Evolutionary conservation across 1,140 invertebrate genomes (phyloP).

Genomic region (Pogonomyrmex californicus): DNA sequence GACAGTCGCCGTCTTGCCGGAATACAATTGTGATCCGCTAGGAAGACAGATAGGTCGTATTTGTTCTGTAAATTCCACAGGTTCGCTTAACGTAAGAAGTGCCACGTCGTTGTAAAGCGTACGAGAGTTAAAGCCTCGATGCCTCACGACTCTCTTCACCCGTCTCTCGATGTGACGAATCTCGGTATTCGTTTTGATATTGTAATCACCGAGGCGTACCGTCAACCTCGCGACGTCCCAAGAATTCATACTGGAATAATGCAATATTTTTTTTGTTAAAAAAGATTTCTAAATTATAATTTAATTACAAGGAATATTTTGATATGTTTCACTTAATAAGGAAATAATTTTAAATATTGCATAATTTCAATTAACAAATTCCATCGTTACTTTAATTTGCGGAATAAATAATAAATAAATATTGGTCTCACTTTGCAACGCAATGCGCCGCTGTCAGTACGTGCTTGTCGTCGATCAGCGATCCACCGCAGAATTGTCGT

Average conservation of each 20-base stretch:
- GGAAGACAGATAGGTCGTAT: conserved; percentile 95
- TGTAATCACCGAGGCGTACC: conserved; percentile 93
- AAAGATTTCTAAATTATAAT: background rate
- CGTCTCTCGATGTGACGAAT: conserved; percentile 91
- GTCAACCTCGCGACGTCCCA: conserved; percentile 94
- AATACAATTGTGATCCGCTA: conserved; percentile 88
- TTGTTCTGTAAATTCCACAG: conserved; percentile 91
- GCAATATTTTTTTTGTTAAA: background rate
- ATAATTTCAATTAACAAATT: background rate
- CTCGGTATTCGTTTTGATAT: conserved; percentile 92
- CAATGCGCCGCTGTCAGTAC: conserved; percentile 97
- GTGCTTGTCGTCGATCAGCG: conserved; percentile 93
- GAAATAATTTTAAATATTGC: background rate
- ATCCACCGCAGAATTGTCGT: conserved; percentile 96
- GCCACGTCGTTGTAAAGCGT: conserved; percentile 96
- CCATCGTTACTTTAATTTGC: background rate
- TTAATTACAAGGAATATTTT: background rate
- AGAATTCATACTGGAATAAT: conserved; percentile 92
- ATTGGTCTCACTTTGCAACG: conserved; percentile 93
- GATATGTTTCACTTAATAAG: background rate
- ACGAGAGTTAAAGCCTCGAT: conserved; percentile 93
- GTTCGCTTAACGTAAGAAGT: conserved; percentile 93
- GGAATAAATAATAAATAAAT: background rate
- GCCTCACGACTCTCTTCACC: conserved; percentile 93
- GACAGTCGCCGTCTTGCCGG: conserved; percentile 91